A percentile compares a stretch with the other conserved stretches of the same genome.
Conservation (phyloP, 1,140 invertebrate species). For the Bombus soroeensis region DNA sequence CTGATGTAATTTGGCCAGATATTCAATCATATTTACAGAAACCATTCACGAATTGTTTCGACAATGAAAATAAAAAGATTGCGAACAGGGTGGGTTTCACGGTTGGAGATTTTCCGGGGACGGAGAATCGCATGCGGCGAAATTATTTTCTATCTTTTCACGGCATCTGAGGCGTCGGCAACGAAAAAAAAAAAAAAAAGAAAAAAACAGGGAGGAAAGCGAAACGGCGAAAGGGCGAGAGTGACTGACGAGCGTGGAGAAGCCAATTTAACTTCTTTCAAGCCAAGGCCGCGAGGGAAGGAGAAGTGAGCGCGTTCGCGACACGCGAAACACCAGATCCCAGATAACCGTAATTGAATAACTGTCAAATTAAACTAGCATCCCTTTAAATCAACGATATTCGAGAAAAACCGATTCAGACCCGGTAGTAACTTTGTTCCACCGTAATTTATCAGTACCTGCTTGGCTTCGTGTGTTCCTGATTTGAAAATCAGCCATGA, state of each 20-base stretch:
- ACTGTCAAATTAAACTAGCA: constrained; percentile 66
- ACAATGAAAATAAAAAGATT: background rate
- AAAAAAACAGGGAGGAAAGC: constrained; percentile 21
- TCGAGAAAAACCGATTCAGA: constrained; percentile 44
- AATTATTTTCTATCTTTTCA: constrained; percentile 62
- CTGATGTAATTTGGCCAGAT: background rate
- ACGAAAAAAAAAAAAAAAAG: constrained; percentile 21
- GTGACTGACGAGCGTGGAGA: constrained; percentile 65
- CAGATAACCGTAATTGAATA: constrained; percentile 69
- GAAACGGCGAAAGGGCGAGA: constrained; percentile 55
- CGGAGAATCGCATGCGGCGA: constrained; percentile 16
- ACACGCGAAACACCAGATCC: constrained; percentile 56
- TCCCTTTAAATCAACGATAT: constrained; percentile 63
- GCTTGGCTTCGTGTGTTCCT: too few species aligned
- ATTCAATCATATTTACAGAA: background rate
- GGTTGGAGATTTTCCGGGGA: background rate
- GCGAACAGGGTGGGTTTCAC: background rate
- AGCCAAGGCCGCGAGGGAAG: constrained; percentile 35
- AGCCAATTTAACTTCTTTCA: constrained; percentile 71
- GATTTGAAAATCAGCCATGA: background rate
- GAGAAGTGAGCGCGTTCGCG: constrained; percentile 27
- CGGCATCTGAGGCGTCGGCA: constrained; percentile 15
- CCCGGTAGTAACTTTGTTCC: constrained; percentile 20
- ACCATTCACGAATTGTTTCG: background rate
- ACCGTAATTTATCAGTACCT: constrained; percentile 33